Conservation (phyloP, 2,797 vertebrate species). For the Limosa lapponica region DNA sequence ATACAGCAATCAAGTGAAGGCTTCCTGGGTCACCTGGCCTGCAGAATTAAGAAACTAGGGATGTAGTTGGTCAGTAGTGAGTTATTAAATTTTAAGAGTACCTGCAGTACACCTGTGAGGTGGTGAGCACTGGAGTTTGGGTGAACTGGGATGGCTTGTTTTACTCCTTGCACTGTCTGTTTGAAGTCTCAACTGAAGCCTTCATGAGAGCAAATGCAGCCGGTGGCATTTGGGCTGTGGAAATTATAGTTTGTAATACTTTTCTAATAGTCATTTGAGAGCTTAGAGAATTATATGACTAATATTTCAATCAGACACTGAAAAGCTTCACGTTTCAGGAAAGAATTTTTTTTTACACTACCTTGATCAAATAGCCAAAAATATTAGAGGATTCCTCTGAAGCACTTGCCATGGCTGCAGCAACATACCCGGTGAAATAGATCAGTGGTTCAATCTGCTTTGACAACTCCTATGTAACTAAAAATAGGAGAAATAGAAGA, state of each 20-base stretch:
- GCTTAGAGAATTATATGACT: neutral
- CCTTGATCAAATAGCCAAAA: neutral
- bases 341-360: neutral
- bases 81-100: neutral
- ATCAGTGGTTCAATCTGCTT: neutral
- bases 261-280: neutral
- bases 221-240: neutral
- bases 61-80: neutral
- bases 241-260: neutral
- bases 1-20: neutral
- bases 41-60: neutral
- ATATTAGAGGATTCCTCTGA: neutral
- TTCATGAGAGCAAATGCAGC: conserved; percentile 6
- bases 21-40: neutral
- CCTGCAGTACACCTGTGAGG: neutral
- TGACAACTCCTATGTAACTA: conserved; percentile 15
- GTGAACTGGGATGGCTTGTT: neutral
- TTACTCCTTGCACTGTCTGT: neutral
- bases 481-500: conserved; percentile 41
- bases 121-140: neutral
- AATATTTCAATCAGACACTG: neutral
- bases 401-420: neutral
- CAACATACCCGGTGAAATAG: neutral
- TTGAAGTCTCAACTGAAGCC: neutral
- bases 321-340: neutral